Evolutionary conservation across 2,113 vertebrate species (phyloP), one percentile per base, ranked within the genome.

Genomic region (Astur gentilis): DNA sequence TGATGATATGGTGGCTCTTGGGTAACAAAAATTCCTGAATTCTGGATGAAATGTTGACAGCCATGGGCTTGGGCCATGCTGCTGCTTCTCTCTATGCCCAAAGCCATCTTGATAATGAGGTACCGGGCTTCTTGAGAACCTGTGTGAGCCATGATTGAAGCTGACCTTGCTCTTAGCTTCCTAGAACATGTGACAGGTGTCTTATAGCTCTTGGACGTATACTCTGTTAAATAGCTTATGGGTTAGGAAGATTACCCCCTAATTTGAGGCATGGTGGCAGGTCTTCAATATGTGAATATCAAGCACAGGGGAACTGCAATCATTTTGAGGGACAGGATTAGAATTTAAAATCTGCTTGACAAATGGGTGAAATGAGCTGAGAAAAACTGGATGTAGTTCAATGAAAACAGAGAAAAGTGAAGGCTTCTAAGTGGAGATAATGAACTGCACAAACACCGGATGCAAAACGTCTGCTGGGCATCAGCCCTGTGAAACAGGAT

Each of bases 401-500:
- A 96, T 58, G 92, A 91, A 97, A 96, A 96, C 93, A 96, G 91
- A 89, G 85, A 90, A 79, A 87, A 94, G 61, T 27, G 87, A 92
- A 79, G 0, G 1, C 21, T 95, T 85, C 87, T 94, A 79, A 96
- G 89, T 85, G 92, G 81, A 94, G 95, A 96, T 96, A 95, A 96
- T 96, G 90, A 96, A 94, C 82, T 90, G 87, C 67, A 85, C 90
- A 97, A 97, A 96, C 78, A 95, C 84, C 90, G 87, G 95, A 96
- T 94, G 78, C 66, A 76, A 69, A 96, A 90, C 1, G 75, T 95
- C 92, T 97, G 96, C 87, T 90, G 93, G 73, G 90, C 95, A 96
- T 80, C 95, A 94, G 70, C 54, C 70, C 70, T 25, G 27, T 90
- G 95, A 96, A 96, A 96, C 90, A 93, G 95, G 95, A 97, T 96